These are phyloP conservation scores for Sitta europaea DNA, from an alignment of 2,113 vertebrate species.

Conservation along the genomic window DNA sequence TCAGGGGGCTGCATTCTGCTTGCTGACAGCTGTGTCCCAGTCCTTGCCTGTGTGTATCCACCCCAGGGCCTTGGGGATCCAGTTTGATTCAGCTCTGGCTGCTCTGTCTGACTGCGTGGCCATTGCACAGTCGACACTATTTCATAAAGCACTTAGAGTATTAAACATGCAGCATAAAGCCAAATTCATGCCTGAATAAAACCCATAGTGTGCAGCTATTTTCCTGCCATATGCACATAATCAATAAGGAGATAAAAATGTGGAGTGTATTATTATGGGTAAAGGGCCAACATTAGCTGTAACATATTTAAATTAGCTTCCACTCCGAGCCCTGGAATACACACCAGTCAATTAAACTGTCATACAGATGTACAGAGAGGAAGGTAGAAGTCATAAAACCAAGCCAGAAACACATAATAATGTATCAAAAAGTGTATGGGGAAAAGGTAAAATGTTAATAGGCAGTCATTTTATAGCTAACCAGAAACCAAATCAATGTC, in stretches of 20 bases:
- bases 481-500: constrained; percentile 65
- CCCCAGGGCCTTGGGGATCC: not conserved
- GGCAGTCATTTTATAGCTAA: constrained; percentile 62
- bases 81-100: not conserved
- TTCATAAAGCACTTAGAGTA: constrained; percentile 24
- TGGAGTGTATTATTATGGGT: constrained; percentile 42
- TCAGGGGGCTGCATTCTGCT: not conserved
- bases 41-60: not conserved
- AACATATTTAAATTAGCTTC: constrained; percentile 70
- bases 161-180: not conserved
- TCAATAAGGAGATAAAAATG: constrained; percentile 49
- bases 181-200: constrained; percentile 40
- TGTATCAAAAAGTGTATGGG: constrained; percentile 63
- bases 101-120: not conserved
- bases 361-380: constrained; percentile 48
- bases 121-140: not conserved
- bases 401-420: constrained; percentile 65
- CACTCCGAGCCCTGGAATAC: constrained; percentile 33
- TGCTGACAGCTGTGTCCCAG: not conserved
- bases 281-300: constrained; percentile 54
- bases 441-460: constrained; percentile 69
- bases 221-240: constrained; percentile 48
- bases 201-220: not conserved
- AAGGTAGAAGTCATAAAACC: constrained; percentile 67
- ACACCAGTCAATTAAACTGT: constrained; percentile 68